A percentile compares a stretch with the other conserved stretches of the same genome.
Evolutionary conservation across 2,113 vertebrate genomes (phyloP).

Genomic region (Laticauda colubrina): DNA sequence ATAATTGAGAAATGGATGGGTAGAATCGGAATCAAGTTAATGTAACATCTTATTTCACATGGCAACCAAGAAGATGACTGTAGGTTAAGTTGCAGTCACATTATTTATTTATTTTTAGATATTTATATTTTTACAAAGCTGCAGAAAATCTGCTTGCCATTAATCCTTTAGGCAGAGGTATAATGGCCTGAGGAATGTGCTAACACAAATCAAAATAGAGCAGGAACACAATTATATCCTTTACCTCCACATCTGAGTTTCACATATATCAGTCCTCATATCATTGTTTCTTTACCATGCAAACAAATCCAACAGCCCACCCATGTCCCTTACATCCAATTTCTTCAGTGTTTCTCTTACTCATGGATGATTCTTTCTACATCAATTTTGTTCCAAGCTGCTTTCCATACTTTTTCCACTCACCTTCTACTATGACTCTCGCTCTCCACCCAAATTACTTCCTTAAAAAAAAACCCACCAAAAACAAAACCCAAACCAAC

Average conservation of each 20-base stretch:
- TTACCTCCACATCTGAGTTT: not conserved
- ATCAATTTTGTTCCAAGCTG: not conserved
- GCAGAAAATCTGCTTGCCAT: not conserved
- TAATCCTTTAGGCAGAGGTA: not conserved
- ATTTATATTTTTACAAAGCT: not conserved
- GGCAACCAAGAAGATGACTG: not conserved
- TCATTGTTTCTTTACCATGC: not conserved
- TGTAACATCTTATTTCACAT: not conserved
- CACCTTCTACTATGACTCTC: not conserved
- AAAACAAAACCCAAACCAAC: not conserved
- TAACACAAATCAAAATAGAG: not conserved
- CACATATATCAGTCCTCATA: not conserved
- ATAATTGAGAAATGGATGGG: not conserved
- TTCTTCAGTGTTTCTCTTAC: not conserved
- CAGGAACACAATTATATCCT: not conserved
- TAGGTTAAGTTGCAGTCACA: not conserved
- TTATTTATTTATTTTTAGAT: not conserved
- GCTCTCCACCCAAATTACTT: not conserved
- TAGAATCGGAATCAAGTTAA: not conserved
- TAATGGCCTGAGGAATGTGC: not conserved
- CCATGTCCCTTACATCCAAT: not conserved
- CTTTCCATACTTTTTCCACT: not conserved
- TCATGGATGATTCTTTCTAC: not conserved
- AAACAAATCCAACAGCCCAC: not conserved
- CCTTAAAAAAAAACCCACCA: not conserved